Base-by-base conservation (phyloP, 2,113 vertebrate genomes). In the Sterna hirundo region DNA sequence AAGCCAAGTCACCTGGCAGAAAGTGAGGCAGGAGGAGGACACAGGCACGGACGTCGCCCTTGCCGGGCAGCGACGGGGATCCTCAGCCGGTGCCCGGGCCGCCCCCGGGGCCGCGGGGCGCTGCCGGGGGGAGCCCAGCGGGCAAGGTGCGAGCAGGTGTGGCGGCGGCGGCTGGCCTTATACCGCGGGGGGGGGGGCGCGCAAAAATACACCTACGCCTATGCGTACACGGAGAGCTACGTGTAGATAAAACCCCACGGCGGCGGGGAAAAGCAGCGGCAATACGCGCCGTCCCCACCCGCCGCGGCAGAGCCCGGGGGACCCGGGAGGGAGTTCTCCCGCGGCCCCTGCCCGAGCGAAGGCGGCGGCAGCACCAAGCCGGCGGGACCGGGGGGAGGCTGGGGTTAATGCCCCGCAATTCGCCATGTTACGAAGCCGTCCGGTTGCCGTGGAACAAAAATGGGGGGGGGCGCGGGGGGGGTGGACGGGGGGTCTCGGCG, bases 231-330 rank as follows among this genome's bases (percentile, higher is more conserved):
- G 5, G 69, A 16, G 40, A 22, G 23, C 26, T n/a, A 2, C 6
- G 12, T 0, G 64, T 2, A 0, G 2, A 2, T 2, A 2, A 0
- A 5, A 4, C 75, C 40, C n/a, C 70, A 2, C 13, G 40, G 76
- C 30, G 19, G 44, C n/a, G 5, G 21, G 34, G 26, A 4, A n/a
- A 8, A 46, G 42, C 88, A 5, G 54, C 57, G 10, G 65, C 60
- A 2, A 32, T 5, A 1, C 26, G 36, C 15, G 20, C 40, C 46
- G 22, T 9, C 5, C 25, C 17, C 66, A 8, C 42, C 72, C 34
- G 29, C 60, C 11, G 21, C 46, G 22, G 69, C 51, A 27, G 30
- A 14, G 61, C 66, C 52, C 22, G 12, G 3, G 11, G 62, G 4
- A 11, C 21, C 68, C 30, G 6, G 52, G 2, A 6, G 51, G 52